Evolutionary conservation across 2,797 vertebrate genomes (phyloP).

Genomic region (Phalanger gymnotis): DNA sequence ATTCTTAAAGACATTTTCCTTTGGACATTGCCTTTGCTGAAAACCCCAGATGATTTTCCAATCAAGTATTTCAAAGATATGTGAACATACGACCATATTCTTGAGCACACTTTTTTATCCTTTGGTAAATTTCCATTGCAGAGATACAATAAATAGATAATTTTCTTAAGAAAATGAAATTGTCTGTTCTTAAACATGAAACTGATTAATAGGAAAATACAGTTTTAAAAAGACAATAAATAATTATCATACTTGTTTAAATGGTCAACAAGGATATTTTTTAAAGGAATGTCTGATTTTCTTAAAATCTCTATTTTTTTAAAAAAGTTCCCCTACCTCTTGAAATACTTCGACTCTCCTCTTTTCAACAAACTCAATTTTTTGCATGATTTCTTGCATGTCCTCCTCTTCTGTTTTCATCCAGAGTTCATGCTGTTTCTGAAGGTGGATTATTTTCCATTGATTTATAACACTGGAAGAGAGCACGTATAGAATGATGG

Average conservation of each 20-base stretch:
- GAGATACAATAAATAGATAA: neutral
- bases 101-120: neutral
- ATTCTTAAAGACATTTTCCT: constrained; percentile 3
- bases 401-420: neutral
- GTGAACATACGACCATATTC: neutral
- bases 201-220: constrained; percentile 33
- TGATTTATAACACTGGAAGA: constrained; percentile 68
- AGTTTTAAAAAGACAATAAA: neutral
- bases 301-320: neutral
- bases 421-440: constrained; percentile 60
- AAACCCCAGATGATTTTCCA: neutral
- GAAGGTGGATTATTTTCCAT: constrained; percentile 68
- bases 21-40: neutral
- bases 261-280: neutral
- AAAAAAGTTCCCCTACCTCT: constrained; percentile 71
- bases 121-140: constrained; percentile 20
- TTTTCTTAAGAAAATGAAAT: constrained; percentile 39
- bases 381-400: constrained; percentile 5
- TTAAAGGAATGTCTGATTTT: neutral
- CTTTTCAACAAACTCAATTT: constrained; percentile 49
- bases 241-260: neutral
- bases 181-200: constrained; percentile 11
- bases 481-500: constrained; percentile 13
- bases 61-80: constrained; percentile 13
- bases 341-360: constrained; percentile 37